phyloP scores from a whole-genome alignment of 2,113 vertebrate genomes.

The Tringa solitaria region DNA sequence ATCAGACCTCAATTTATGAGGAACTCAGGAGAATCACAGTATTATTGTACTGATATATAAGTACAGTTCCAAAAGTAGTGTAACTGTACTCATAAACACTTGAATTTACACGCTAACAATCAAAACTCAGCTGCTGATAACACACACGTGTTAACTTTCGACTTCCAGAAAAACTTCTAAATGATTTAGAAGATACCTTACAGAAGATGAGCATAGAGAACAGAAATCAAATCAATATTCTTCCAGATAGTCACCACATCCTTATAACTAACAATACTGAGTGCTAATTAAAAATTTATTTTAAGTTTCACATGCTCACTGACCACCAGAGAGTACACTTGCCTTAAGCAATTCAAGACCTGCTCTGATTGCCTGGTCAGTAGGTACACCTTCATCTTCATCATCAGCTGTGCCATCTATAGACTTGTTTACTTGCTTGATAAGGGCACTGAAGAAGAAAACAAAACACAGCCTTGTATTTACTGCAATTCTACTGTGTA shows the following conservation, averaged over 20 bases:
- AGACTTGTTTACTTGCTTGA: constrained; percentile 89
- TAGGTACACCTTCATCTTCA: constrained; percentile 87
- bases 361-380: constrained; percentile 87
- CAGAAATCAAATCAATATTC: background rate
- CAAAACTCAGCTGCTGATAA: background rate
- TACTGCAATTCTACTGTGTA: background rate
- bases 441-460: constrained; percentile 79
- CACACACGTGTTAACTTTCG: fast-evolving
- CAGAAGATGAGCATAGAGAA: background rate
- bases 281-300: background rate
- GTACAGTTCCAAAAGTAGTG: background rate
- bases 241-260: background rate
- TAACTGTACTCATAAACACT: background rate
- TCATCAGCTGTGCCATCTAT: constrained; percentile 90
- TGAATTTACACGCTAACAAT: background rate
- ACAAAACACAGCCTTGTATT: background rate
- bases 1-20: background rate
- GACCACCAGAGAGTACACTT: constrained; percentile 4
- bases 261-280: background rate
- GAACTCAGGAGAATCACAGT: background rate
- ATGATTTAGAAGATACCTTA: background rate
- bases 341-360: constrained; percentile 89
- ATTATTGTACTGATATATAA: background rate
- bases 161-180: background rate
- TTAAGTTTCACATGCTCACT: background rate